These are phyloP conservation scores for Listronotus oregonensis DNA, from an alignment of 1,140 invertebrate genomes.

Conservation along the genomic window DNA sequence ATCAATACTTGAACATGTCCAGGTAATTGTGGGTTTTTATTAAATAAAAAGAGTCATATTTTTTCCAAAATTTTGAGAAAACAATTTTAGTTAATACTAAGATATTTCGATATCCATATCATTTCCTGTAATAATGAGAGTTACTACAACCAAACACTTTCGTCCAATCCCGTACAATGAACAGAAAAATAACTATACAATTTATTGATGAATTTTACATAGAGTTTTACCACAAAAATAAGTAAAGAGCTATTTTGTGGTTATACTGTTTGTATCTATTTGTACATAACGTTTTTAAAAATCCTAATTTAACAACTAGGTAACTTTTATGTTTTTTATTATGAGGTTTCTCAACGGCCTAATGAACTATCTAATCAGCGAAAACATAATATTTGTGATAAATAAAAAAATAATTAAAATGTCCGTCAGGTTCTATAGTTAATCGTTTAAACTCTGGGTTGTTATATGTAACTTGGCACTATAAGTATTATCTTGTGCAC, in stretches of 20 bases:
- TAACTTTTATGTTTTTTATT: conserved; percentile 15
- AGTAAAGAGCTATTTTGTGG: not conserved
- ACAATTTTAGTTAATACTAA: too few species aligned
- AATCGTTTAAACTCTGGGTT: conserved; percentile 43
- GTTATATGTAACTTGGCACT: conserved; percentile 53
- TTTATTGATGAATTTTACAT: not conserved
- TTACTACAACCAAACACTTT: conserved; percentile 6
- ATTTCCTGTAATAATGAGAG: conserved; percentile 8
- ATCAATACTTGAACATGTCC: too few species aligned
- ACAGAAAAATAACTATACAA: conserved; percentile 12
- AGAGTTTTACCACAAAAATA: conserved; percentile 1
- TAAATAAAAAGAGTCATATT: too few species aligned
- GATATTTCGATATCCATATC: conserved; percentile 4
- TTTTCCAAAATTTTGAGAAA: too few species aligned
- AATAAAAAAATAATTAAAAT: conserved; percentile 43
- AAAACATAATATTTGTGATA: conserved; percentile 39
- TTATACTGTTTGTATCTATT: conserved; percentile 14
- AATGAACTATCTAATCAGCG: conserved; percentile 34
- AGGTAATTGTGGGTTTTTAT: too few species aligned
- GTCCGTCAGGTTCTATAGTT: conserved; percentile 47
- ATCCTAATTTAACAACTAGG: conserved; percentile 5
- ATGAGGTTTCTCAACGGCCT: conserved; percentile 42
- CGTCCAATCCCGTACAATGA: conserved; percentile 34
- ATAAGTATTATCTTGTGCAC: conserved; percentile 13
- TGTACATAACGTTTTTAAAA: conserved; percentile 31